A percentile compares a stretch with the other conserved stretches of the same genome.
Conservation (phyloP, 1,140 invertebrate genomes). For the Euura lappo region DNA sequence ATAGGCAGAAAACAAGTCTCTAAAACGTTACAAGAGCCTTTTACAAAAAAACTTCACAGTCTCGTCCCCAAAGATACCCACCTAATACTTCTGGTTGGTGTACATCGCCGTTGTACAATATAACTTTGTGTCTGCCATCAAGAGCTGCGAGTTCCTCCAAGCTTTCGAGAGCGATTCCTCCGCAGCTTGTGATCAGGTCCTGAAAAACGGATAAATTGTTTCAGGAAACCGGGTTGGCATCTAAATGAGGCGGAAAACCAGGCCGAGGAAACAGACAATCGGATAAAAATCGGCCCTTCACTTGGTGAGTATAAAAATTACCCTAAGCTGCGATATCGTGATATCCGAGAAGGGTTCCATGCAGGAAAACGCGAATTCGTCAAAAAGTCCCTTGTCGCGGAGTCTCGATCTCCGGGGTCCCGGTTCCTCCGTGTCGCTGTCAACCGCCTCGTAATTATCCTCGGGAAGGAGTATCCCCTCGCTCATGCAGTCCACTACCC, state of each 20-base stretch:
- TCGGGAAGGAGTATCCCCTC: conserved; percentile 62
- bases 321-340: conserved; percentile 27
- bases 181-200: conserved; percentile 28
- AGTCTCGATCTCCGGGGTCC: conserved; percentile 33
- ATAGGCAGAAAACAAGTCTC: no score
- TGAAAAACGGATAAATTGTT: conserved; percentile 19
- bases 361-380: conserved; percentile 33
- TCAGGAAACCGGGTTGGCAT: background rate
- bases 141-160: conserved; percentile 18
- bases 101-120: conserved; percentile 17
- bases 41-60: no score
- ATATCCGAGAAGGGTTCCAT: conserved; percentile 30
- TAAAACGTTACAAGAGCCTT: no score
- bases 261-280: background rate
- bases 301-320: conserved; percentile 13
- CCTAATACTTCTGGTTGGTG: conserved; percentile 9
- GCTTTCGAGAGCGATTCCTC: conserved; percentile 25
- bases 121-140: conserved; percentile 15
- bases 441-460: conserved; percentile 56
- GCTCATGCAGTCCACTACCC: conserved; percentile 70
- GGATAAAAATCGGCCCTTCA: background rate
- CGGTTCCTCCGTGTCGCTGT: conserved; percentile 7
- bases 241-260: background rate
- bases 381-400: conserved; percentile 27
- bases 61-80: background rate